A percentile compares a stretch with the other conserved stretches of the same genome.
Evolutionary conservation across 2,113 vertebrate genomes (phyloP).

Genomic region (Empidonax alnorum): DNA sequence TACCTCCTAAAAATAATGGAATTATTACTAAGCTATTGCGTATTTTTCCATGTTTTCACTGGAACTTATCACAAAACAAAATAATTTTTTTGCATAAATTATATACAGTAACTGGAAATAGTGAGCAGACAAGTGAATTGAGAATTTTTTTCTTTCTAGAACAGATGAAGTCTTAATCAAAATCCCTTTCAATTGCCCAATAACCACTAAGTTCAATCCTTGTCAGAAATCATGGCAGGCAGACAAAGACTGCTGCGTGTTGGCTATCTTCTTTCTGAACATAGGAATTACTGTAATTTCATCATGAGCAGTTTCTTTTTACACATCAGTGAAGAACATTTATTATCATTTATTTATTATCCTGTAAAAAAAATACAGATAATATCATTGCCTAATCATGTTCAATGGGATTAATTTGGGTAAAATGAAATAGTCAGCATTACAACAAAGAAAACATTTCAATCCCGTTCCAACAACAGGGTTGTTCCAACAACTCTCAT

Average conservation of each 20-base stretch:
- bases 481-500: accelerated
- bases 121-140: not conserved
- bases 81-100: not conserved
- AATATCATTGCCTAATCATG: not conserved
- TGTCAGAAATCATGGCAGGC: not conserved
- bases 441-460: not conserved
- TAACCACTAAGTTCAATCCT: not conserved
- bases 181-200: not conserved
- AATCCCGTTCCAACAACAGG: not conserved
- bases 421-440: not conserved
- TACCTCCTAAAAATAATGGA: not conserved
- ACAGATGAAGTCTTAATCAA: not conserved
- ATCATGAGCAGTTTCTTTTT: not conserved
- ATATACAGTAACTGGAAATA: not conserved
- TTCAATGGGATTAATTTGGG: not conserved
- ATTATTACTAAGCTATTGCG: not conserved
- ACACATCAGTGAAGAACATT: not conserved
- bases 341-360: not conserved
- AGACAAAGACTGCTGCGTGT: accelerated
- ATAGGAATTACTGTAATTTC: not conserved
- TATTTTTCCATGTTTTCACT: not conserved
- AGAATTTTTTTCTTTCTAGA: not conserved
- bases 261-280: not conserved
- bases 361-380: not conserved
- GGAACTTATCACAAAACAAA: not conserved